Evolutionary conservation across 1,140 invertebrate genomes (phyloP), one percentile per base, ranked within the genome.

Genomic region (Drosophila nannoptera): DNA sequence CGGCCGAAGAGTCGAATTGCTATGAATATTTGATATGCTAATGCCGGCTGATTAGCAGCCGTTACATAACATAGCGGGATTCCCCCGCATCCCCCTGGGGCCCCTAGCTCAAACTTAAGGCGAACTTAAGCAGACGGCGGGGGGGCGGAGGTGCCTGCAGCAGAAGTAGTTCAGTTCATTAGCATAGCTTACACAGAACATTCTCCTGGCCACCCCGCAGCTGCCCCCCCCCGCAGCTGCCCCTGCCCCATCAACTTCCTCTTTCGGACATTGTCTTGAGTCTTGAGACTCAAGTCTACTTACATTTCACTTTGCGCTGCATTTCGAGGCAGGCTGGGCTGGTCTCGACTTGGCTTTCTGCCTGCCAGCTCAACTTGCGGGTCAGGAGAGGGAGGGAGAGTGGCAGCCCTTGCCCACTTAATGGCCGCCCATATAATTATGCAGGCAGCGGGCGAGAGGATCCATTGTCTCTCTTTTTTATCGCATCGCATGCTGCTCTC

Each of bases 221-320:
- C 22, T 22, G 22, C 22, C 22, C 22, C 22, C n/a, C 22, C 22
- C 22, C 22, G 22, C 22, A 22, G 1, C 22, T 22, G 22, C 22
- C 22, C 22, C 22, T 22, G 22, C 22, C 22, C 22, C 22, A 22
- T 22, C 22, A 22, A 3, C 22, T 22, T 22, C 22, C 22, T 2
- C 22, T 16, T 12, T 45, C 40, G 32, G 16, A 35, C 38, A 35
- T 54, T 36, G 48, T 46, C 36, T 36, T 54, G 62, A 75, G 72
- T 58, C 65, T 11, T 46, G 43, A 46, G 73, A 56, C 66, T 75
- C 67, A 64, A 78, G 75, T 61, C 69, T 65, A 60, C 75, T 69
- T 75, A 64, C 59, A 73, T 77, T 77, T 69, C 69, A 77, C 75
- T 73, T 78, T 77, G 75, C 70, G 53, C 64, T 77, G 74, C 75